Evolutionary conservation across 2,888 invertebrate genomes (phyloP).

Genomic region (Agonum fuliginosum): DNA sequence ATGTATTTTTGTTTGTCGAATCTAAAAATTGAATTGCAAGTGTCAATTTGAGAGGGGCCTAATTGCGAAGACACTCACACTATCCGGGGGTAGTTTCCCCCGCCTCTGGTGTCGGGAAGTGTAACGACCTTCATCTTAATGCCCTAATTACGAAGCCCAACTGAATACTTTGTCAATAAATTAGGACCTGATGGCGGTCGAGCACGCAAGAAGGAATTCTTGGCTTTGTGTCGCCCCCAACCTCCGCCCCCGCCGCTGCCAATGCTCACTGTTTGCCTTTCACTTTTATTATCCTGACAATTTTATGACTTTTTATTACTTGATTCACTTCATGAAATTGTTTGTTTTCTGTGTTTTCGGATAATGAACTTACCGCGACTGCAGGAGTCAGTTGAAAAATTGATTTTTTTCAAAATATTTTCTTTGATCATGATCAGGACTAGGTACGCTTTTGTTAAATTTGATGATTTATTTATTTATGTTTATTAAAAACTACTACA

Average conservation of each 20-base stretch:
- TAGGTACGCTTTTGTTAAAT: too few species aligned
- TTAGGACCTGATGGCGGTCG: constrained; percentile 42
- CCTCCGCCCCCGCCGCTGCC: background rate
- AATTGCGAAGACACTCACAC: background rate
- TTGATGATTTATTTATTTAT: too few species aligned
- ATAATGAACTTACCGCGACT: constrained; percentile 28
- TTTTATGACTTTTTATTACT: constrained; percentile 39
- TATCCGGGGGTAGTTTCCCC: background rate
- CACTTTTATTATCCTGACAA: constrained; percentile 44
- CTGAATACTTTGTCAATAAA: constrained; percentile 58
- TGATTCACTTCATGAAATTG: constrained; percentile 21
- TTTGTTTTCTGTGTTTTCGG: background rate
- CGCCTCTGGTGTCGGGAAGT: constrained; percentile 22
- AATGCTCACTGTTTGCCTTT: background rate
- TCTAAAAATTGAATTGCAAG: background rate
- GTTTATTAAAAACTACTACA: too few species aligned
- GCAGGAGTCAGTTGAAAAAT: background rate
- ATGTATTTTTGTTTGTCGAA: too few species aligned
- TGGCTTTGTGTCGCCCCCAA: constrained; percentile 22
- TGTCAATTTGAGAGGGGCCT: background rate
- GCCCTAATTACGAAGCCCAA: constrained; percentile 56
- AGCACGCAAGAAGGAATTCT: constrained; percentile 47
- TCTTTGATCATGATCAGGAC: background rate
- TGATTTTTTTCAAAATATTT: constrained; percentile 15
- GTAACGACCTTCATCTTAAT: constrained; percentile 59